Conservation (phyloP, 2,888 invertebrate genomes). For the Cataglyphis albicans region DNA sequence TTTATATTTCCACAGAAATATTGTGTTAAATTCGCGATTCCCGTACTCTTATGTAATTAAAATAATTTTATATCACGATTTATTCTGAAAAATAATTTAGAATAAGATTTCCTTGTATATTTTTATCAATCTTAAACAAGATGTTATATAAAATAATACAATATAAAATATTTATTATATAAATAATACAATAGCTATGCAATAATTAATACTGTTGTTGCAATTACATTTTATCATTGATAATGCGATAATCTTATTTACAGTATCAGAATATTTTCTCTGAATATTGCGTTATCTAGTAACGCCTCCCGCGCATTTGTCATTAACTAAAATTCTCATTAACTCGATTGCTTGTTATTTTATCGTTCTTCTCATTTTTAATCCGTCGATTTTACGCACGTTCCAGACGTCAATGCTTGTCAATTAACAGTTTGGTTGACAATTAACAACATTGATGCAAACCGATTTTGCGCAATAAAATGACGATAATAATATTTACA, state of each 20-base stretch:
- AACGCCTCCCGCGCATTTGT: slow-evolving; percentile 11
- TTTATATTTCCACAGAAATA: not conserved
- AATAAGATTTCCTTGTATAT: not conserved
- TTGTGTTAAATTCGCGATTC: not conserved
- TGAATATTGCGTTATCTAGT: slow-evolving; percentile 3
- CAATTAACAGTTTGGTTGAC: not conserved
- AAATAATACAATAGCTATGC: not conserved
- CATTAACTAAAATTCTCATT: not conserved
- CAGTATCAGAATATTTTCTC: slow-evolving; percentile 7
- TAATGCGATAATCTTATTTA: not conserved
- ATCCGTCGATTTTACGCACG: not conserved
- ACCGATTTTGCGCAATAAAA: slow-evolving; percentile 42
- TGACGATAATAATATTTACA: slow-evolving; percentile 25
- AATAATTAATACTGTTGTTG: not conserved
- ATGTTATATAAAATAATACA: not conserved
- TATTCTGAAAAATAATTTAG: not conserved
- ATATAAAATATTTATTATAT: not conserved
- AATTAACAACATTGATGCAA: slow-evolving; percentile 1
- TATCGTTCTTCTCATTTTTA: not conserved
- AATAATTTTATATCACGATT: not conserved
- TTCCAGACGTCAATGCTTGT: slow-evolving; percentile 26
- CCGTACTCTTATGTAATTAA: not conserved
- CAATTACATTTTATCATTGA: not conserved
- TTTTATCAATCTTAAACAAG: not conserved
- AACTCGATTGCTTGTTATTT: slow-evolving; percentile 8